These are phyloP conservation scores for Idaea aversata DNA, from an alignment of 2,888 invertebrate genomes.

Conservation along the genomic window DNA sequence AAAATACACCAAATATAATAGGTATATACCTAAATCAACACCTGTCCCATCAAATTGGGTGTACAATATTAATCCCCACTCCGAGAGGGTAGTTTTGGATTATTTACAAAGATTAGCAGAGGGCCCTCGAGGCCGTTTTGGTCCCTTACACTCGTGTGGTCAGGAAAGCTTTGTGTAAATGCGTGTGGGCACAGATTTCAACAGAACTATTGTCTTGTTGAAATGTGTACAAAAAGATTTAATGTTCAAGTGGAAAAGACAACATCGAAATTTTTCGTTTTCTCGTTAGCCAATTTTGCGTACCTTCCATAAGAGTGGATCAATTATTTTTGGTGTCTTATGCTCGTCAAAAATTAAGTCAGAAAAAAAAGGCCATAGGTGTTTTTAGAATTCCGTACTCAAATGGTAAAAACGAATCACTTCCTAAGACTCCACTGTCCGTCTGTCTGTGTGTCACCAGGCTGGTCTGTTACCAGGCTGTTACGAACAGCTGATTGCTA, in stretches of 20 bases:
- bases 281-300: too few relatives aligned
- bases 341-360: too few relatives aligned
- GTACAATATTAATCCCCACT: background rate
- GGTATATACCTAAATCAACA: background rate
- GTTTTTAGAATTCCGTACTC: constrained; percentile 2
- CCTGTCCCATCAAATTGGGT: background rate
- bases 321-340: too few relatives aligned
- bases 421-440: background rate
- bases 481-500: too few relatives aligned
- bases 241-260: too few relatives aligned
- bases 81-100: background rate
- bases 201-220: background rate
- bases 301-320: too few relatives aligned
- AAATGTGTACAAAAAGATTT: background rate
- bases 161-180: background rate
- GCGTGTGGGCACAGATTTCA: background rate
- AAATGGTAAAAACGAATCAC: background rate
- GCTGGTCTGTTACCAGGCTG: too few relatives aligned
- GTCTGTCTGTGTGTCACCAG: background rate
- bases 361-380: too few relatives aligned
- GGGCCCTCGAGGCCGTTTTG: background rate
- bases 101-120: background rate
- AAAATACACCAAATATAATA: background rate
- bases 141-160: background rate
- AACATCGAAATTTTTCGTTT: too few relatives aligned